Evolutionary conservation across 2,113 vertebrate genomes (phyloP).

Genomic region (Mesitornis unicolor): DNA sequence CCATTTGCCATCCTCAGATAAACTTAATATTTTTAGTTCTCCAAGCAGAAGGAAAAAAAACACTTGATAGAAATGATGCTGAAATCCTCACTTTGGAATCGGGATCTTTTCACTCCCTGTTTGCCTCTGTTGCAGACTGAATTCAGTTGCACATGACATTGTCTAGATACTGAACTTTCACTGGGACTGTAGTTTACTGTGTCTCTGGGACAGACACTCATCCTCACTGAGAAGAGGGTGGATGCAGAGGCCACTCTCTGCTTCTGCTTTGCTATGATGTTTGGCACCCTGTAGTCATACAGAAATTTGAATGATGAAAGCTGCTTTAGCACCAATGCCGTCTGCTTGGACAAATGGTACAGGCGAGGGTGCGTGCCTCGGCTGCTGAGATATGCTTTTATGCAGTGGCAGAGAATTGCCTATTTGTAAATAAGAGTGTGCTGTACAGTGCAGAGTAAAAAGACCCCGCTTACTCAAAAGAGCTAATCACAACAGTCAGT

Average conservation of each 20-base stretch:
- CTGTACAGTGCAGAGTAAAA: not conserved
- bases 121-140: not conserved
- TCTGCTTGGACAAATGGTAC: not conserved
- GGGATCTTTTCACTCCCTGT: not conserved
- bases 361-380: not conserved
- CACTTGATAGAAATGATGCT: not conserved
- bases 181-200: not conserved
- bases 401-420: not conserved
- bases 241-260: accelerated
- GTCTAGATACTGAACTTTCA: not conserved
- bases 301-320: not conserved
- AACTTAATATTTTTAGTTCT: not conserved
- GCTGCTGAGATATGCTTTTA: not conserved
- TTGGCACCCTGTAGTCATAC: not conserved
- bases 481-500: not conserved
- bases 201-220: accelerated
- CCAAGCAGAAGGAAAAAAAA: not conserved
- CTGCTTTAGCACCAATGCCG: not conserved
- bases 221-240: not conserved
- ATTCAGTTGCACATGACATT: not conserved
- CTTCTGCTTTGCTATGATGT: not conserved
- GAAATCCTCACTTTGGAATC: not conserved
- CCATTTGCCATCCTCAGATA: not conserved
- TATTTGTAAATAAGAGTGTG: not conserved
- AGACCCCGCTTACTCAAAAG: not conserved